Conservation (phyloP, 2,888 invertebrate species). For the Platycnemis pennipes region DNA sequence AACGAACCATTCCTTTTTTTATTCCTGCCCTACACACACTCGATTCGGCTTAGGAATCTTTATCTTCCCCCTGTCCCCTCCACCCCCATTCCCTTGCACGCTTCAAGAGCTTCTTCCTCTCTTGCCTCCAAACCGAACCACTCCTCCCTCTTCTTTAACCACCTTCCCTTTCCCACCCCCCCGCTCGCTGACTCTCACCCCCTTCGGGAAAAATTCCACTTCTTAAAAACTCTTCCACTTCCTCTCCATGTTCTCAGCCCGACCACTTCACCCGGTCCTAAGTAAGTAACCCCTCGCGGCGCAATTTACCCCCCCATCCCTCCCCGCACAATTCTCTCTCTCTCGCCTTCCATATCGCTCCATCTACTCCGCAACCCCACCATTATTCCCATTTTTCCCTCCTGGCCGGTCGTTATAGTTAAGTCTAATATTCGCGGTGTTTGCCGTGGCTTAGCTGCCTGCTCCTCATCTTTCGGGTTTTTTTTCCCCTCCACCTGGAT, state of each 20-base stretch:
- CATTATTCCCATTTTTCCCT: slow-evolving; percentile 43
- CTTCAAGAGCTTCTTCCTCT: background rate
- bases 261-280: background rate
- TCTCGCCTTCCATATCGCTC: background rate
- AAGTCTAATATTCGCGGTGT: background rate
- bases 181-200: background rate
- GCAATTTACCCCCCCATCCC: background rate
- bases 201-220: slow-evolving; percentile 42
- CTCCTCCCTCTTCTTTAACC: background rate
- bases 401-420: background rate
- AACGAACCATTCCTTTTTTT: background rate
- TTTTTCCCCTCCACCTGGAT: background rate
- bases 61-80: background rate
- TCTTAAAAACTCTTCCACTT: background rate
- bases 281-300: background rate
- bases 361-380: background rate
- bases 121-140: background rate
- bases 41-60: slow-evolving; percentile 61
- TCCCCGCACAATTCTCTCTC: background rate
- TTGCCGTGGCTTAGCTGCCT: background rate
- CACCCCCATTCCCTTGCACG: background rate
- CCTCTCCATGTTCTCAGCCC: background rate
- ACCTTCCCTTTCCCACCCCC: background rate
- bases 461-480: background rate
- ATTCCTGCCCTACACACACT: slow-evolving; percentile 20